These are phyloP conservation scores for Nebria brevicollis DNA, from an alignment of 2,888 invertebrate species.

Conservation along the genomic window DNA sequence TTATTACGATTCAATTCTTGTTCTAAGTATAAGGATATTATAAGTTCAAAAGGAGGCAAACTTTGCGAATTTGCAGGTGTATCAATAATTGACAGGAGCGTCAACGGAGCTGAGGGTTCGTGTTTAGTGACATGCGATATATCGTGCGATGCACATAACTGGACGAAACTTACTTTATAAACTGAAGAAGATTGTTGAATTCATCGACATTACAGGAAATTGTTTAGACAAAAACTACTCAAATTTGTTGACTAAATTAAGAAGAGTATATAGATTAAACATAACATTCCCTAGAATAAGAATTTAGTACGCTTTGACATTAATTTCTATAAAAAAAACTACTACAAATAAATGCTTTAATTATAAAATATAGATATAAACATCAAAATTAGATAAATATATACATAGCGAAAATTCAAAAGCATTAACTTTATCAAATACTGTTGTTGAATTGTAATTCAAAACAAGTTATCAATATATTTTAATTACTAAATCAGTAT, in stretches of 20 bases:
- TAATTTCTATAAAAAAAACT: no score
- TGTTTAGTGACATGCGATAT: constrained; percentile 3
- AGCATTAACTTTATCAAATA: not conserved
- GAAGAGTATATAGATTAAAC: not conserved
- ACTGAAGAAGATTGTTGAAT: not conserved
- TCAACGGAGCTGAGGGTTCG: not conserved
- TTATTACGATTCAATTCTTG: not conserved
- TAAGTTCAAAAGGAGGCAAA: constrained; percentile 12
- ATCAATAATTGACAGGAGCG: constrained; percentile 11
- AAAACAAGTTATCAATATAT: constrained; percentile 9
- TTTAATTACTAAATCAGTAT: constrained; percentile 9
- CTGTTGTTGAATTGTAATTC: not conserved
- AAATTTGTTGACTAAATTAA: not conserved
- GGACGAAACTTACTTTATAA: not conserved
- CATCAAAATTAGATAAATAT: no score
- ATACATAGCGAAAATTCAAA: not conserved
- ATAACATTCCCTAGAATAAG: not conserved
- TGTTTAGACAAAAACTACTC: not conserved
- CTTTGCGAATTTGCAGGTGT: not conserved
- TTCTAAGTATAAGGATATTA: not conserved
- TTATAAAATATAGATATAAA: no score
- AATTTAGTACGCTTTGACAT: not conserved
- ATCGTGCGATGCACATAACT: not conserved
- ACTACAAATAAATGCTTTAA: no score
- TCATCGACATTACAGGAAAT: not conserved